Evolutionary conservation across 2,113 vertebrate genomes (phyloP).

Genomic region (Aplodontia rufa): DNA sequence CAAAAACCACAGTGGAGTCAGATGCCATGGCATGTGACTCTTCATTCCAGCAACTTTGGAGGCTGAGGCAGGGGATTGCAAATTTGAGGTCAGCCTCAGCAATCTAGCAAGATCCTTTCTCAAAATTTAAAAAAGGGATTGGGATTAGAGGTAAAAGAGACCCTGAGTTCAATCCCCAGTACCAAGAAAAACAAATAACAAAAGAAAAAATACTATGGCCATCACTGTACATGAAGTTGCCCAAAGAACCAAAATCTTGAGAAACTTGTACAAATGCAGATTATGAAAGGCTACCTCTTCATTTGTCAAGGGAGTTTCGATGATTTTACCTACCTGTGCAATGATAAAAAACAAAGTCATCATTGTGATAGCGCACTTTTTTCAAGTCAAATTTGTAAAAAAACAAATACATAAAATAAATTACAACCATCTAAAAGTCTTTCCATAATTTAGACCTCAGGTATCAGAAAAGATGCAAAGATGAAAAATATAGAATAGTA

Average conservation of each 20-base stretch:
- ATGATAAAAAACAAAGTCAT: not conserved
- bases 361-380: not conserved
- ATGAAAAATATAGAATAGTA: not conserved
- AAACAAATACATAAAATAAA: not conserved
- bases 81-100: too few relatives aligned
- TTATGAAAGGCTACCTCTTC: too few relatives aligned
- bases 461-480: not conserved
- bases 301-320: not conserved
- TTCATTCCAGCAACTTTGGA: too few relatives aligned
- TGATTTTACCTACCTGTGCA: not conserved
- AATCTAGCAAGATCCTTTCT: too few relatives aligned
- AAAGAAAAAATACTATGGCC: too few relatives aligned
- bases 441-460: not conserved
- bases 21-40: too few relatives aligned
- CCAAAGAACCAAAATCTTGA: not conserved
- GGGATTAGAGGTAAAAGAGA: too few relatives aligned
- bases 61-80: too few relatives aligned
- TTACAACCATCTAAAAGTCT: not conserved
- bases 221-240: too few relatives aligned
- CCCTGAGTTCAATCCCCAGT: too few relatives aligned
- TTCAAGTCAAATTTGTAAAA: not conserved
- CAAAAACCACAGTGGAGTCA: not conserved
- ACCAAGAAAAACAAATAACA: too few relatives aligned
- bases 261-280: not conserved
- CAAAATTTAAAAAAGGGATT: too few relatives aligned